Percentiles rank a stretch among this genome's conserved stretches.
phyloP scores from a whole-genome alignment of 2,888 invertebrate species.

The Acanthosoma haemorrhoidale region DNA sequence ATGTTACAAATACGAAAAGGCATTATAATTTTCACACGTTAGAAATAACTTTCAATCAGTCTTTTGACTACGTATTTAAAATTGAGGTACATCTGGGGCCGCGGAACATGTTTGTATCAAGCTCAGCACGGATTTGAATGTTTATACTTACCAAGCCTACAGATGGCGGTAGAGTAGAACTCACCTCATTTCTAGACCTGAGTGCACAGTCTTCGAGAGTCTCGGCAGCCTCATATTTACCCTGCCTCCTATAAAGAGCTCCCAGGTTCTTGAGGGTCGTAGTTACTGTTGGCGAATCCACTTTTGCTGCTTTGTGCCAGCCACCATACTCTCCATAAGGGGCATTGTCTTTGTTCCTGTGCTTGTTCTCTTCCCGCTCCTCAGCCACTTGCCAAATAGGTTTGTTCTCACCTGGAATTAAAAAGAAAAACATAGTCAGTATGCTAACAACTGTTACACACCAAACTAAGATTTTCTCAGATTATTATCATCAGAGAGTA shows the following conservation, averaged over 20 bases:
- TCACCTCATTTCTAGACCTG: slow-evolving; percentile 90
- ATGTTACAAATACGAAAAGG: no score
- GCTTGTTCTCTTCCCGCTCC: slow-evolving; percentile 95
- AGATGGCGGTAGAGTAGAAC: slow-evolving; percentile 34
- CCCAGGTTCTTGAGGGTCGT: slow-evolving; percentile 98
- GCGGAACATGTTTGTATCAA: not conserved
- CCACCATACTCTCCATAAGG: slow-evolving; percentile 90
- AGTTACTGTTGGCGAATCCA: slow-evolving; percentile 93
- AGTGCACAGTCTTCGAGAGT: slow-evolving; percentile 97
- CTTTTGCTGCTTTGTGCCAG: slow-evolving; percentile 98
- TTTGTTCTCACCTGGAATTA: slow-evolving; percentile 74
- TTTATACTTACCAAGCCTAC: slow-evolving; percentile 9
- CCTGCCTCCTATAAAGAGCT: slow-evolving; percentile 91
- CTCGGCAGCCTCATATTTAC: slow-evolving; percentile 98
- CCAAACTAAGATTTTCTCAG: slow-evolving; percentile 41
- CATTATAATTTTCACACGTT: no score
- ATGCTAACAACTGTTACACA: slow-evolving; percentile 35
- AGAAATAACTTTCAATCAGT: no score
- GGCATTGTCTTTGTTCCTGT: slow-evolving; percentile 77
- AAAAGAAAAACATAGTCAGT: slow-evolving; percentile 30
- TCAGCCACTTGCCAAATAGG: slow-evolving; percentile 98
- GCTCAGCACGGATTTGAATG: not conserved
- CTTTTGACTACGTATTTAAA: no score
- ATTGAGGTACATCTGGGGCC: no score
- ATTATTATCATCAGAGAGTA: not conserved